Evolutionary conservation across 2,113 vertebrate genomes (phyloP).

Genomic region (Sorex araneus): DNA sequence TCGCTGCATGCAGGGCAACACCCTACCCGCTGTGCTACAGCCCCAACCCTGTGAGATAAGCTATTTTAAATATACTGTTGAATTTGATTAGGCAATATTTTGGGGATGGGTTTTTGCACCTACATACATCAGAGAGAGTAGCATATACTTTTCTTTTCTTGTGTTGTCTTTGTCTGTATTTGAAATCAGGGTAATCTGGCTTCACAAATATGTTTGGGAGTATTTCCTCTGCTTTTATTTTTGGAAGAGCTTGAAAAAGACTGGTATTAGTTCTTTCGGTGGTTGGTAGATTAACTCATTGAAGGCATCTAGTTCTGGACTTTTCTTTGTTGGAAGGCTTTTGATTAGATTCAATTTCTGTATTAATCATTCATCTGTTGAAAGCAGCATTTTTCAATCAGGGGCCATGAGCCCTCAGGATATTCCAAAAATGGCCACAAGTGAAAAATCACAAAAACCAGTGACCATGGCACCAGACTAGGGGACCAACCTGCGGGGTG

Average conservation of each 20-base stretch:
- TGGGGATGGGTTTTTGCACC: background rate
- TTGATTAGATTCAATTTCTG: too few species aligned
- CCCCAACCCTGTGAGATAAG: too few species aligned
- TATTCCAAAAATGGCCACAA: too few species aligned
- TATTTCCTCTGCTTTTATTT: background rate
- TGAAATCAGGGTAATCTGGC: background rate
- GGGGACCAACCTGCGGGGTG: too few species aligned
- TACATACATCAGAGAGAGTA: background rate
- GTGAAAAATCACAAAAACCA: too few species aligned
- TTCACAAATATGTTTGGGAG: background rate
- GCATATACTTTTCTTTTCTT: background rate
- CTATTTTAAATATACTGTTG: background rate
- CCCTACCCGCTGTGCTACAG: too few species aligned
- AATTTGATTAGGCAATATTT: background rate
- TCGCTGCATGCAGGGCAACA: too few species aligned
- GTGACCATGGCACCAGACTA: too few species aligned
- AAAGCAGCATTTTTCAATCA: too few species aligned
- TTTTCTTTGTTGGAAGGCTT: conserved; percentile 5
- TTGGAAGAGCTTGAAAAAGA: background rate
- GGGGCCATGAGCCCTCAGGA: too few species aligned
- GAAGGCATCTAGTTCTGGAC: background rate
- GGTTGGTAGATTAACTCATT: background rate
- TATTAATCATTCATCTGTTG: too few species aligned
- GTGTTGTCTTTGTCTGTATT: background rate
- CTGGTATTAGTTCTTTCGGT: background rate